These are phyloP conservation scores for Tetragonula carbonaria DNA, from an alignment of 2,888 invertebrate species.

Conservation along the genomic window DNA sequence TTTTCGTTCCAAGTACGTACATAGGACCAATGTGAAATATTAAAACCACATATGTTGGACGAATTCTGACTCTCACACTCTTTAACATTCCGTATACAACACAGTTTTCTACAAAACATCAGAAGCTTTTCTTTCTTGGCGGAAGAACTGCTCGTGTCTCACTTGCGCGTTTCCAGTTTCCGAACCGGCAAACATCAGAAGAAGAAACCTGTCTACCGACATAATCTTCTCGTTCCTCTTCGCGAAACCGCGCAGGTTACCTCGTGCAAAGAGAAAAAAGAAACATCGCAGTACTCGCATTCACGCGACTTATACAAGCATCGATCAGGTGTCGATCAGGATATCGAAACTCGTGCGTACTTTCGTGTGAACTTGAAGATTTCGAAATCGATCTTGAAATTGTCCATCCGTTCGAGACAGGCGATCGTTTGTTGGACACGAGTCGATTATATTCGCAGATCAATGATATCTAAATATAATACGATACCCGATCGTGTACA, in stretches of 20 bases:
- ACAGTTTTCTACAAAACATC: neutral
- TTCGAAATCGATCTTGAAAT: neutral
- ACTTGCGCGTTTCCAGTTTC: neutral
- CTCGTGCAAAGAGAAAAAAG: neutral
- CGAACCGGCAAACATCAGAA: neutral
- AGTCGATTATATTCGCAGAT: neutral
- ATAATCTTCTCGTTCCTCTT: neutral
- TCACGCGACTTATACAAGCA: neutral
- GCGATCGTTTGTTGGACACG: neutral
- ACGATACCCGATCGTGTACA: neutral
- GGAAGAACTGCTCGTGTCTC: neutral
- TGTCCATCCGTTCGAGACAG: neutral
- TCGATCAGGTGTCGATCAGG: neutral
- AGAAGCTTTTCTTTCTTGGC: neutral
- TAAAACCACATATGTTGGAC: conserved; percentile 33
- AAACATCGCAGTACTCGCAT: neutral
- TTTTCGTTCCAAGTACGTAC: neutral
- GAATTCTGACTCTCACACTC: conserved; percentile 26
- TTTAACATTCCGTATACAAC: no score
- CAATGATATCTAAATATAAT: neutral
- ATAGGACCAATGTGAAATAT: neutral
- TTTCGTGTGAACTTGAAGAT: neutral
- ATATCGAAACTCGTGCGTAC: neutral
- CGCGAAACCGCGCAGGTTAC: neutral
- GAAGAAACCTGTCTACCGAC: neutral